Evolutionary conservation across 2,888 invertebrate genomes (phyloP), one percentile per base, ranked within the genome.

Genomic region (Drosophila multiciliata): DNA sequence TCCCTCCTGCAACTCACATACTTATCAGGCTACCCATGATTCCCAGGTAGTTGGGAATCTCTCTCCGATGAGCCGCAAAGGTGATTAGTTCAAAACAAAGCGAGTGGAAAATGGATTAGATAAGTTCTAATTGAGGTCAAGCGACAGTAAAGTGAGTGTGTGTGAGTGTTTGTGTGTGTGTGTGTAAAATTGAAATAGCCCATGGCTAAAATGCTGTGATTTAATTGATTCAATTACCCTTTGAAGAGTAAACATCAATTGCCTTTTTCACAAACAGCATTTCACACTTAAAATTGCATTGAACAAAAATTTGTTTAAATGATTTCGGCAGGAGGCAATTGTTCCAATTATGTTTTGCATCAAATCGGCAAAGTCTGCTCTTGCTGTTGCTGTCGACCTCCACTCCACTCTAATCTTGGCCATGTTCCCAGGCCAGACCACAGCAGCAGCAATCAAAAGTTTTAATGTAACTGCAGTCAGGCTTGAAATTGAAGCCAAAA

Each of bases 401-500:
- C 55, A 63, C 61, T 52, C 75, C 55, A 63, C 61, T 49, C 75
- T 71, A 77, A 78, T 78, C 77, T 66, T 60, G 54, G 58, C 55
- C 62, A 48, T 63, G 61, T 79, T 75, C 57, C 76, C 66, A 66
- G 58, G 71, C 80, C 80, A 80, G 78, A 77, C 66, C 66, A 59
- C 80, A 80, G 58, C 69, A 64, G 64, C 69, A 65, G 74, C 88
- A 86, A 86, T 86, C 85, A 86, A 87, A 87, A 87, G 67, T 85
- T 89, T 87, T 85, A 85, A 87, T 82, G 77, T 76, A 82, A 83
- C 82, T 75, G 85, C 83, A 78, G 87, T 80, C 82, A 68, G 66
- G 83, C 84, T 76, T 84, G 82, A 84, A 83, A 83, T 83, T 83
- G 84, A 75, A 77, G 74, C 63, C 74, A 76, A 70, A 80, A 82